phyloP scores from a whole-genome alignment of 2,888 invertebrate species.

The Leptogaster cylindrica region DNA sequence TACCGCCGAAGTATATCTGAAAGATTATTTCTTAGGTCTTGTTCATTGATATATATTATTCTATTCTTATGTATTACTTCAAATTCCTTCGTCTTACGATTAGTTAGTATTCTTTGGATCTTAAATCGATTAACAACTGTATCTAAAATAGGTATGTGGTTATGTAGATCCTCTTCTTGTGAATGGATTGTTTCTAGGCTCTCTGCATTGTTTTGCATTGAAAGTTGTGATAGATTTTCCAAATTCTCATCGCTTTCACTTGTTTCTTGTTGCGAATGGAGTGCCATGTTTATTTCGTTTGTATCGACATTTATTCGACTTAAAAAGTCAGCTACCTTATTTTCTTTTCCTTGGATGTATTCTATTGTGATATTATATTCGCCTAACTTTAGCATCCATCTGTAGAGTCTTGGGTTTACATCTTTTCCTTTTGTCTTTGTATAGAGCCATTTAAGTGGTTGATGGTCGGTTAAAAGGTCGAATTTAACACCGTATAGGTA shows the following conservation, averaged over 20 bases:
- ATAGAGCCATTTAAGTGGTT: background rate
- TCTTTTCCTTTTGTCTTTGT: background rate
- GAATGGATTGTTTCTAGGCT: conserved; percentile 12
- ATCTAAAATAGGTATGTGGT: conserved; percentile 13
- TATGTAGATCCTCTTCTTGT: background rate
- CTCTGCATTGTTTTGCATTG: conserved; percentile 5
- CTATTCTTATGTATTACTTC: conserved; percentile 1
- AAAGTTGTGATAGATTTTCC: background rate
- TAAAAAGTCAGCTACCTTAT: conserved; percentile 46
- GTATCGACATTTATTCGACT: conserved; percentile 45
- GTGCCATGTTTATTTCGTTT: conserved; percentile 42
- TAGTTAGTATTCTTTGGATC: conserved; percentile 9
- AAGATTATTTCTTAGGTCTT: too few species aligned
- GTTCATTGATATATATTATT: background rate
- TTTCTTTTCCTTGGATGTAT: conserved; percentile 47
- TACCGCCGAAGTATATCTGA: background rate
- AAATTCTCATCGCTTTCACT: too few species aligned
- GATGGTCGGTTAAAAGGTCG: background rate
- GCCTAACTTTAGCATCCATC: too few species aligned
- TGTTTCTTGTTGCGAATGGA: too few species aligned
- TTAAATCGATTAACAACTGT: conserved; percentile 16
- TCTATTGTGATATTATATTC: conserved; percentile 45
- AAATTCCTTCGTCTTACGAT: background rate
- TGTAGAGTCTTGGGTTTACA: conserved; percentile 35
- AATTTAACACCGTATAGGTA: too few species aligned